Base-by-base conservation (phyloP, 2,113 vertebrate species). In the Talpa occidentalis region DNA sequence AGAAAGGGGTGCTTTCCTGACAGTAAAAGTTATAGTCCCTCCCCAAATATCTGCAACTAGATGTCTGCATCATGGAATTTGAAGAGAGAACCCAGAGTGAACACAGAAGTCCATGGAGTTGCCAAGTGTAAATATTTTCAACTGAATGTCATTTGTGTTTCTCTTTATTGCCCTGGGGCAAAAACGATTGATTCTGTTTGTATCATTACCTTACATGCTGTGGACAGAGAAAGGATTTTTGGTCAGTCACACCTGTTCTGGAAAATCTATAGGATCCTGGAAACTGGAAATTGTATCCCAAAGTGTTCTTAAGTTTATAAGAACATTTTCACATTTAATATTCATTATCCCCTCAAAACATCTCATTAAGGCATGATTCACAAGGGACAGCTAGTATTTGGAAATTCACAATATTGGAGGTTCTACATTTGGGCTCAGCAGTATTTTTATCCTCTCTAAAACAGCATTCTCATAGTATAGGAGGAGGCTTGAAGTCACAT, bases 11-110 rank as follows among this genome's bases (percentile, higher is more conserved):
- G 1, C 10, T 37, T 5, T 52, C 35, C 54, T 10, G 3, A 15
- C 0, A 10, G 60, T 1, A 32, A 19, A 59, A 7, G 49, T 1
- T 3, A 9, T 0, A 2, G 30, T 3, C 32, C 22, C 28, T 82
- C 15, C 35, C 16, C 12, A 69, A 14, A 49, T n/a, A 52, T 17
- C 16, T 17, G 67, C 83, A 32, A 37, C 60, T 5, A 2, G 10
- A 35, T 6, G 10, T 62, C 56, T 10, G 59, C 11, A 15, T 44
- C 37, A 7, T 2, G 11, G 70, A 44, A n/a, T 78, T 56, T 35
- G 19, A 24, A 80, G 42, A 90, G 54, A 62, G 21, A 52, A 0
- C 35, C 10, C 6, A 40, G 56, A 30, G 24, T 19, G 73, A 78
- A 88, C 69, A 76, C 14, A 40, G 10, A 5, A 80, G 73, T 42